phyloP scores from a whole-genome alignment of 2,888 invertebrate genomes.

The Pteria penguin region DNA sequence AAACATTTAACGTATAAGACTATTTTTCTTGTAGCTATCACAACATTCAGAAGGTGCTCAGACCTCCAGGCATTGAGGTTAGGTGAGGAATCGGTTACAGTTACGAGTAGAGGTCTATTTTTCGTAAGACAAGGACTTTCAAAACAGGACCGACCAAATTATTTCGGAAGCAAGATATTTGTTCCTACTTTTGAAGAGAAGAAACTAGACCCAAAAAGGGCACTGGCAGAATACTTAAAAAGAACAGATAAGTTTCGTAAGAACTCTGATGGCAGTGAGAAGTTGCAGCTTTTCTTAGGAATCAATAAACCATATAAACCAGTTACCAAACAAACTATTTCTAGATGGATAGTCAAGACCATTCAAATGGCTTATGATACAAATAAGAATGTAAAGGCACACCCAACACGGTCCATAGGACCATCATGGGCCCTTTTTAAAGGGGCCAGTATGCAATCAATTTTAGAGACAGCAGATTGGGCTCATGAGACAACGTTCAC shows the following conservation, averaged over 20 bases:
- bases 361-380: conserved; percentile 32
- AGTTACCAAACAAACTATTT: conserved; percentile 41
- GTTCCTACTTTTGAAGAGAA: background rate
- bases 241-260: conserved; percentile 11
- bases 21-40: conserved; percentile 35
- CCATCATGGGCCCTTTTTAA: conserved; percentile 40
- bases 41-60: conserved; percentile 37
- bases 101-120: conserved; percentile 5
- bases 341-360: conserved; percentile 40
- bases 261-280: background rate
- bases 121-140: conserved; percentile 13
- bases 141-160: conserved; percentile 14
- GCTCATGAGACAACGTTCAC: conserved; percentile 34
- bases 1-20: no score
- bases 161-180: conserved; percentile 2
- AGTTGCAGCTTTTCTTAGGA: conserved; percentile 32
- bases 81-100: conserved; percentile 17
- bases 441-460: conserved; percentile 30
- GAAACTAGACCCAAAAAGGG: no score
- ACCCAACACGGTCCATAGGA: conserved; percentile 35
- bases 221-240: conserved; percentile 21
- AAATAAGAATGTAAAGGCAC: conserved; percentile 19
- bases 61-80: conserved; percentile 38
- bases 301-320: conserved; percentile 41
- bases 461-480: conserved; percentile 43